Evolutionary conservation across 2,888 invertebrate genomes (phyloP).

Genomic region (Neria commutata): DNA sequence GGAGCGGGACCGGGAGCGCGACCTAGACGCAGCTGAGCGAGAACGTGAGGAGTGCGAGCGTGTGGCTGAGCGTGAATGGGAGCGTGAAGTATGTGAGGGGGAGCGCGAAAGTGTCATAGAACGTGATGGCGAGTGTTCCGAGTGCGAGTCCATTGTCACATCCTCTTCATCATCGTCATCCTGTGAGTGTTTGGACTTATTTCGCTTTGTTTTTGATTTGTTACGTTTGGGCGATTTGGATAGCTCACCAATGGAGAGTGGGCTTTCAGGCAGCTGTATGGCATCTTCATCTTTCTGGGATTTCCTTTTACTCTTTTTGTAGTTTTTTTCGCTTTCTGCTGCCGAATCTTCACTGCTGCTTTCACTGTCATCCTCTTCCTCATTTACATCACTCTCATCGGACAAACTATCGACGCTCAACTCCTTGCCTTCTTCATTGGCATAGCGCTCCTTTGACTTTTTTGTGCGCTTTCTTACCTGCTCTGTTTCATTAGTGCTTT

Average conservation of each 20-base stretch:
- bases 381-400: conserved; percentile 48
- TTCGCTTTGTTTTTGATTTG: conserved; percentile 48
- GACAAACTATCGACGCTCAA: conserved; percentile 48
- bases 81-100: conserved; percentile 41
- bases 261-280: conserved; percentile 64
- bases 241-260: conserved; percentile 64
- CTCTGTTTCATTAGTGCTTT: conserved; percentile 32
- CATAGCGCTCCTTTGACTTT: conserved; percentile 30
- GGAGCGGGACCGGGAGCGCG: conserved; percentile 34
- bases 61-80: conserved; percentile 36
- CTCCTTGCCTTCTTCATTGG: conserved; percentile 23
- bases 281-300: conserved; percentile 43
- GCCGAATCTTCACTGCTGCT: conserved; percentile 18
- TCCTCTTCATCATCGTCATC: conserved; percentile 30
- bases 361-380: conserved; percentile 45
- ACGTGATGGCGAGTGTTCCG: conserved; percentile 23
- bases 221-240: conserved; percentile 59
- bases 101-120: conserved; percentile 40
- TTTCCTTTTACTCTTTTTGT: conserved; percentile 23
- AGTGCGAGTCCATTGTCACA: neutral
- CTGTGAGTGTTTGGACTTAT: conserved; percentile 24
- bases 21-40: conserved; percentile 27
- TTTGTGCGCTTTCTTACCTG: conserved; percentile 40
- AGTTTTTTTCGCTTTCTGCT: conserved; percentile 38
- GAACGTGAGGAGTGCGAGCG: conserved; percentile 37